Conservation (phyloP, 1,140 invertebrate genomes). For the Euglossa dilemma region DNA sequence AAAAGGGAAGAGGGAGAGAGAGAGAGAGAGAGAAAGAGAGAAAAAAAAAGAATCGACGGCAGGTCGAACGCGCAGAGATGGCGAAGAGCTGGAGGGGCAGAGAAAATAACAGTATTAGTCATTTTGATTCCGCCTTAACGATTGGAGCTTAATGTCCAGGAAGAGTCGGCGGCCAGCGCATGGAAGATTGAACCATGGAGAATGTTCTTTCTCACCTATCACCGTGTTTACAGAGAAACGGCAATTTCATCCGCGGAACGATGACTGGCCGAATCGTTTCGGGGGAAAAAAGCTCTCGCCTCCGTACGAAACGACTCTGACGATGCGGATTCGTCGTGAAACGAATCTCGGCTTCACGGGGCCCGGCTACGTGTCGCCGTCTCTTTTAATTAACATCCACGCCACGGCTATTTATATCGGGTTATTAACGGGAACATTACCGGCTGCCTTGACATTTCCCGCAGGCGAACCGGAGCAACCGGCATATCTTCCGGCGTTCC, state of each 20-base stretch:
- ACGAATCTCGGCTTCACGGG: background rate
- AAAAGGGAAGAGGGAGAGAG: no score
- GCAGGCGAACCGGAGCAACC: background rate
- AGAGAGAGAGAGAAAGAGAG: no score
- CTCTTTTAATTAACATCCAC: slow-evolving; percentile 2
- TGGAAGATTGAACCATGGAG: slow-evolving; percentile 28
- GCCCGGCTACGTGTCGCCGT: background rate
- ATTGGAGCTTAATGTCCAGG: slow-evolving; percentile 40
- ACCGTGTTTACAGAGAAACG: slow-evolving; percentile 19
- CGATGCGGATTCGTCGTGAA: background rate
- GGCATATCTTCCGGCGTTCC: no score
- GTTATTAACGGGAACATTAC: slow-evolving; percentile 33
- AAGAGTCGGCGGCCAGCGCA: slow-evolving; percentile 17
- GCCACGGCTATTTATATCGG: background rate
- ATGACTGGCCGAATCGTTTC: slow-evolving; percentile 28
- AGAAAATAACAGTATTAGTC: slow-evolving; percentile 36
- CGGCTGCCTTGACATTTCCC: slow-evolving; percentile 61
- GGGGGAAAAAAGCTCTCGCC: background rate
- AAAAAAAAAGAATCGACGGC: background rate
- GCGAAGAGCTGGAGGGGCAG: no score
- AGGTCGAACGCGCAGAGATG: background rate
- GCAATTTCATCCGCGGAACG: slow-evolving; percentile 15
- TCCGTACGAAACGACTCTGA: background rate
- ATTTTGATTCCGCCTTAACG: slow-evolving; percentile 30
- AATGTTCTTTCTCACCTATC: slow-evolving; percentile 15